These are phyloP conservation scores for Colostygia pectinataria DNA, from an alignment of 2,888 invertebrate genomes.

Conservation along the genomic window DNA sequence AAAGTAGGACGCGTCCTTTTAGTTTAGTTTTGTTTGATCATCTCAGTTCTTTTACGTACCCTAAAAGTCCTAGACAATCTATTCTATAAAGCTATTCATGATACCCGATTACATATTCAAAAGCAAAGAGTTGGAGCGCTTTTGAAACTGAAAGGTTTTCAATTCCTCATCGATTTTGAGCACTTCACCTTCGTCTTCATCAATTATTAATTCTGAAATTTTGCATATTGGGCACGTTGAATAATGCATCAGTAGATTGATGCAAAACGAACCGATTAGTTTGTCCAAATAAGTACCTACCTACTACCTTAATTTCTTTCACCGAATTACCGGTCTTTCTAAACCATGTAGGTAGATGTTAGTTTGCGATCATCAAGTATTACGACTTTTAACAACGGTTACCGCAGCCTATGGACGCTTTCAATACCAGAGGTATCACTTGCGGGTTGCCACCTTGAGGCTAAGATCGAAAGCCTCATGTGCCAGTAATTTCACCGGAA, in stretches of 20 bases:
- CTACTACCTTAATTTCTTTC: no score
- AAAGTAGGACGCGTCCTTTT: neutral
- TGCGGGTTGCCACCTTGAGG: no score
- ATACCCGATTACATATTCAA: conserved; percentile 36
- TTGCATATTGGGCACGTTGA: conserved; percentile 63
- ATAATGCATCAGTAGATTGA: conserved; percentile 66
- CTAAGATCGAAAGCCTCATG: no score
- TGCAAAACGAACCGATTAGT: conserved; percentile 66
- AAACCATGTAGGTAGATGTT: no score
- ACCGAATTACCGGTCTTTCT: no score
- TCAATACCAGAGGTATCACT: no score
- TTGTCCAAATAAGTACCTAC: no score
- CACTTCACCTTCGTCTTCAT: conserved; percentile 65
- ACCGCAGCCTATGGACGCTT: no score
- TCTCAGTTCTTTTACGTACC: neutral
- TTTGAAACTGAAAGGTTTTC: conserved; percentile 61
- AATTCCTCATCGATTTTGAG: conserved; percentile 58
- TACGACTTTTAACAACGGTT: no score
- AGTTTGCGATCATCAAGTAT: no score
- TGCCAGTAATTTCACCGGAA: no score
- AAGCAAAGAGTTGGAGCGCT: conserved; percentile 52
- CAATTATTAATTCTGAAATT: conserved; percentile 70
- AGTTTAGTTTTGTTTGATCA: neutral
- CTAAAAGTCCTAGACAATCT: neutral
- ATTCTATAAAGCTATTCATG: conserved; percentile 11